Evolutionary conservation across 1,140 invertebrate species (phyloP), one percentile per base, ranked within the genome.

Genomic region (Bathynomus jamesi): DNA sequence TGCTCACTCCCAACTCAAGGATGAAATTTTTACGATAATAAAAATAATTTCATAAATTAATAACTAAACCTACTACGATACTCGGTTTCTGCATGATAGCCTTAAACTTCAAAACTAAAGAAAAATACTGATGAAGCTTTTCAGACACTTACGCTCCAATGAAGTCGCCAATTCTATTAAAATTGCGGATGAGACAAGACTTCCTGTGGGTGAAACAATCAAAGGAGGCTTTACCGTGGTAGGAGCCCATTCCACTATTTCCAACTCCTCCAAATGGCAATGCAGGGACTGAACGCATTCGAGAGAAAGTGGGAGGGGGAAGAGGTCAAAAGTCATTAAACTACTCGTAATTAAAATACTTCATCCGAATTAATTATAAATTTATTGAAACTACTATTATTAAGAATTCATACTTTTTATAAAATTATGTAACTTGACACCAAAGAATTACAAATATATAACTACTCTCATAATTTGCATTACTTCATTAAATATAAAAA

Each of bases 181-280:
- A 78, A 70, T 73, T 74, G 5, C 81, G 75, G 28, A 78, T 75
- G 24, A 87, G 78, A 65, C 85, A 82, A 21, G 83, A 78, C 74
- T 85, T 82, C 63, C 82, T 81, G 79, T 88, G 86, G 31, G 83
- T 85, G 80, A 88, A 88, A 1, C 82, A 83, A 31, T 86, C 83
- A 79, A 87, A 88, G 7, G 84, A 82, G 73, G 80, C 82, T 74
- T 85, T 85, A 25, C 87, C 87, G 78, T 87, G 85, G 77, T 87
- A 87, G 8, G 79, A 75, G 21, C 87, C 87, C 78, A 86, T 84
- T 29, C 87, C 87, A 79, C 85, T 86, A 69, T 79, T 78, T 0
- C 87, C 87, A 67, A 88, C 84, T 30, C 87, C 87, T 64, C 87
- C 87, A 81, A 88, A 88, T 40, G 81, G 81, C 3, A 82, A 66